Base-by-base conservation (phyloP, 2,113 vertebrate genomes). In the Ceyx melanurus region DNA sequence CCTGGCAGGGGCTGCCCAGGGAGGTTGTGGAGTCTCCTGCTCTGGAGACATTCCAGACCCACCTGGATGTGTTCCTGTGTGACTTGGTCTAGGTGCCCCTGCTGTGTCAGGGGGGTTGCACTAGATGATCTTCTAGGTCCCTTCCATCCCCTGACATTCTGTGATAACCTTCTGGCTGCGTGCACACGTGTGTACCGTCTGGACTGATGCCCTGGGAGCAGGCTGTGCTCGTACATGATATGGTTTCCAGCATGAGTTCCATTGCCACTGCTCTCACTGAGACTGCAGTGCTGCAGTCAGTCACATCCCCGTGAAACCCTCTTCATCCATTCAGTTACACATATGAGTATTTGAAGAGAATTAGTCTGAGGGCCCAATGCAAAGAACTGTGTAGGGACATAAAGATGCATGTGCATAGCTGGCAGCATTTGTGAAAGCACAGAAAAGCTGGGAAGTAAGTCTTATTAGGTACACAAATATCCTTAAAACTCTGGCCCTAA, bases 141-240 rank as follows among this genome's bases (percentile, higher is more conserved):
- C 37, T 37, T 37, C 37, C 37, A 37, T 11, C 37, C 10, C 37
- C 37, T 37, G 10, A 37, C 37, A 37, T 10, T 37, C 37, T 37
- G 37, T 10, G 37, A 37, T 43, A 67, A 26, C 25, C 8, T n/a
- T 16, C 35, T 5, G 8, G 21, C 33, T 68, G 58, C 35, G 40
- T 22, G 42, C 18, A 18, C 0, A 3, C 2, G 8, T 5, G 2
- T 15, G 3, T n/a, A 3, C 3, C 46, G 16, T 4, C n/a, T 21
- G 67, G 67, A 57, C 46, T 16, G 3, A 1, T 0, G 2, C 28
- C 0, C 0, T 23, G 13, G 23, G 35, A 86, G 61, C 60, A 73
- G 56, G 13, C 25, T 9, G 35, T 25, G 17, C 15, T 14, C 2
- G 5, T 5, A 0, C 5, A 3, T 35, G 13, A 3, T 25, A 4